Evolutionary conservation across 2,888 invertebrate genomes (phyloP), one percentile per base, ranked within the genome.

Genomic region (Agrotis ipsilon): DNA sequence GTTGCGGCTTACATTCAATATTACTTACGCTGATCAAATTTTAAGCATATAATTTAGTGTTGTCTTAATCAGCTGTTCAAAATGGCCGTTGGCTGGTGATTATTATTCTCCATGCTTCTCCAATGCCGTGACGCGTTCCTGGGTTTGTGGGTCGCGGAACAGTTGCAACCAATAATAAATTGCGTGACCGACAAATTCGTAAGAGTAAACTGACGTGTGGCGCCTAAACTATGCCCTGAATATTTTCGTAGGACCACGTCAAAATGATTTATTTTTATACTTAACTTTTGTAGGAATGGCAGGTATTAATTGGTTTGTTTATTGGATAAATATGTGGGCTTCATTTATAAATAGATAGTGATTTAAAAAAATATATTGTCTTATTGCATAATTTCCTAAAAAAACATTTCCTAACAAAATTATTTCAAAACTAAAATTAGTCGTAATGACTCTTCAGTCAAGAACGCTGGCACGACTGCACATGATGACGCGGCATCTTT

Each of bases 91-190:
- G 57, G 68, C 67, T 52, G 65, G n/a, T 61, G 62, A 78, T 89
- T 92, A 91, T 90, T 92, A 93, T 92, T 92, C 91, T 87, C 86
- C 77, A 87, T 89, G 86, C 85, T 87, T 87, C 88, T 88, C 87
- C 89, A 76, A 72, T 87, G 55, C 55, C 74, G 75, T 84, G 84
- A 86, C 83, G 88, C 87, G 86, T 87, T 88, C 88, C 79, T 90
- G 87, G 89, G 87, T 92, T 94, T 93, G 92, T 94, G 87, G 94
- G 94, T 93, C 94, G 91, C 89, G 85, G 84, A 92, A 92, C 94
- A 90, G 93, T 94, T 89, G 91, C 88, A 87, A 81, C 88, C 90
- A 86, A 89, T 91, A 90, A 90, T 91, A 89, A 90, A 87, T 91
- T 88, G 87, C 87, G 88, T 84, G 82, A 79, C 87, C 86, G 88